phyloP scores from a whole-genome alignment of 2,888 invertebrate species.

The Leucania comma region DNA sequence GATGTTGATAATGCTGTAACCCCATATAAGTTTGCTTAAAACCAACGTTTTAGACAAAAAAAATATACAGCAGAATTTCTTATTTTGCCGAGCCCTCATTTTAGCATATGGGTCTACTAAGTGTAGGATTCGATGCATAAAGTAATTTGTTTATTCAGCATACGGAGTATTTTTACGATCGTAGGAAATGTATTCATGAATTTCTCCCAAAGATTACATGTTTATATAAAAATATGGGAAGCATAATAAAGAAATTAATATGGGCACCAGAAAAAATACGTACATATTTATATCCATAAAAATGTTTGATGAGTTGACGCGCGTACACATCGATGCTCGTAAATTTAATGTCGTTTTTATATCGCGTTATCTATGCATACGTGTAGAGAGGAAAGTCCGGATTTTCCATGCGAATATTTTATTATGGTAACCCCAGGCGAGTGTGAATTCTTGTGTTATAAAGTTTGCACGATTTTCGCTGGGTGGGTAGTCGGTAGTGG shows the following conservation, averaged over 20 bases:
- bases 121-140: conserved; percentile 59
- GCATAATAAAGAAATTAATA: conserved; percentile 68
- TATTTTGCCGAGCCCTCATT: conserved; percentile 27
- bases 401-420: conserved; percentile 72
- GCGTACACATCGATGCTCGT: conserved; percentile 68
- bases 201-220: conserved; percentile 67
- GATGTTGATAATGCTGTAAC: conserved; percentile 31
- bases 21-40: conserved; percentile 17
- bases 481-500: conserved; percentile 48
- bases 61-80: conserved; percentile 31
- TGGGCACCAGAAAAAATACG: conserved; percentile 61
- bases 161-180: conserved; percentile 63
- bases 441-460: conserved; percentile 70
- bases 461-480: conserved; percentile 68
- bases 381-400: conserved; percentile 67
- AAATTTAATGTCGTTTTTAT: conserved; percentile 75
- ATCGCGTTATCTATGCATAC: conserved; percentile 73
- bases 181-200: conserved; percentile 66
- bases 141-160: conserved; percentile 63
- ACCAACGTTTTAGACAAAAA: conserved; percentile 25
- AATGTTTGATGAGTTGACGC: conserved; percentile 66
- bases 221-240: conserved; percentile 65
- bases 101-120: conserved; percentile 51
- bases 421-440: conserved; percentile 70
- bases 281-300: conserved; percentile 68